phyloP scores from a whole-genome alignment of 92 coral and sea anemone species.

The Phymanthus crucifer region DNA sequence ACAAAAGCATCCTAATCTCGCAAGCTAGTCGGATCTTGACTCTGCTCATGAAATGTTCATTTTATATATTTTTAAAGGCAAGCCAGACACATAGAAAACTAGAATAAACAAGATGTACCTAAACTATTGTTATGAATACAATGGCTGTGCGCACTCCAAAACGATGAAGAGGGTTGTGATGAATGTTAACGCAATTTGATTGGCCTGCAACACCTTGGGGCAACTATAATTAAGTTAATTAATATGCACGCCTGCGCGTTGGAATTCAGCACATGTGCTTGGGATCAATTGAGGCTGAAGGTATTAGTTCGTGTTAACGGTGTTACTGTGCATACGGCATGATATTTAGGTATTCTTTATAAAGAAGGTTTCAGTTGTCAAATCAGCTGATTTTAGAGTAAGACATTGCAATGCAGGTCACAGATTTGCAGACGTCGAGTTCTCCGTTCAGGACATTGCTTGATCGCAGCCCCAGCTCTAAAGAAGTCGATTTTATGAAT shows the following conservation, averaged over 20 bases:
- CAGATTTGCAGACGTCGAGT: conserved; percentile 18
- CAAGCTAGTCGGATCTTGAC: background rate
- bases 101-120: conserved; percentile 12
- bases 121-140: conserved; percentile 21
- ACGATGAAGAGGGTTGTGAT: conserved; percentile 16
- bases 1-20: background rate
- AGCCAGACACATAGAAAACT: conserved; percentile 6
- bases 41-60: background rate
- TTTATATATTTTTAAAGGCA: conserved; percentile 4
- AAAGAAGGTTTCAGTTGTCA: conserved; percentile 19
- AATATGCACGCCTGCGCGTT: conserved; percentile 66
- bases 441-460: conserved; percentile 23
- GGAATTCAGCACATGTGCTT: conserved; percentile 68
- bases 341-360: conserved; percentile 15
- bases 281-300: conserved; percentile 36
- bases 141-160: conserved; percentile 23
- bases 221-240: conserved; percentile 25
- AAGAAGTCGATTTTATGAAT: conserved; percentile 14
- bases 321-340: conserved; percentile 3
- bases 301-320: conserved; percentile 17
- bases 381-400: background rate
- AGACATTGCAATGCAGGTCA: conserved; percentile 25
- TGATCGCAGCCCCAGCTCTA: conserved; percentile 21
- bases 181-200: conserved; percentile 12
- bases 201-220: conserved; percentile 48